Evolutionary conservation across 2,113 vertebrate genomes (phyloP).

Genomic region (Danio rerio): GRCz12tu NC_133199.1:34308001-34308500

Average conservation of each 20-base stretch:
- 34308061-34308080: no score
- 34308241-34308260: neutral
- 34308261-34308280: neutral
- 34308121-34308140: neutral
- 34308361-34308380: neutral
- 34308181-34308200: no score
- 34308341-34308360: neutral
- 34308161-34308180: neutral
- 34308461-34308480: neutral
- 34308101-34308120: no score
- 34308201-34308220: no score
- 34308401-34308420: neutral
- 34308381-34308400: neutral
- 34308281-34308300: neutral
- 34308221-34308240: no score
- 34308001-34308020: no score
- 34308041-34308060: no score
- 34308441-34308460: neutral
- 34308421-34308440: neutral
- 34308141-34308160: no score
- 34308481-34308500: no score
- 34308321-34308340: constrained; percentile 1
- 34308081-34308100: no score
- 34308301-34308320: neutral
- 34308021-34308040: no score